Evolutionary conservation across 2,888 invertebrate genomes (phyloP).

Genomic region (Mythimna lalbum): DNA sequence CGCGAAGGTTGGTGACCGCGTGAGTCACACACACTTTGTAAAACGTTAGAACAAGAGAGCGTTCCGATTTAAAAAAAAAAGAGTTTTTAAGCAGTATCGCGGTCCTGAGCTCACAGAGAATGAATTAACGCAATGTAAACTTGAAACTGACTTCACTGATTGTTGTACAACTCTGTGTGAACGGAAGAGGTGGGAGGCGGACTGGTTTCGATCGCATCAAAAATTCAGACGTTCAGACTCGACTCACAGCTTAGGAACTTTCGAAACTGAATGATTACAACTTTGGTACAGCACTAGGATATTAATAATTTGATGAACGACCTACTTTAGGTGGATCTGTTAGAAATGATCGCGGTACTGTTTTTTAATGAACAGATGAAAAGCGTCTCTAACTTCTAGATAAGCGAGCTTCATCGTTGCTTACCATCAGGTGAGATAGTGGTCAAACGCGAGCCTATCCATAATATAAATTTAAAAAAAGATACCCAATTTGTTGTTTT

Average conservation of each 20-base stretch:
- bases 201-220: conserved; percentile 48
- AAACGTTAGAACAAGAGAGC: conserved; percentile 7
- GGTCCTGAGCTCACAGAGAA: conserved; percentile 4
- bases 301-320: conserved; percentile 17
- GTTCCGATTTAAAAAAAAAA: background rate
- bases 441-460: too few species aligned
- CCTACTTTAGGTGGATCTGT: conserved; percentile 2
- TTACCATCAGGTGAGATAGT: too few species aligned
- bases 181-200: conserved; percentile 44
- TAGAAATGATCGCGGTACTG: background rate
- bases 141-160: conserved; percentile 25
- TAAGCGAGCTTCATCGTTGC: too few species aligned
- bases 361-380: background rate
- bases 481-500: background rate
- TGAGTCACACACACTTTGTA: conserved; percentile 13
- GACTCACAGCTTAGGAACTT: conserved; percentile 34
- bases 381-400: too few species aligned
- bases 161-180: conserved; percentile 26
- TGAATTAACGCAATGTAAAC: conserved; percentile 20
- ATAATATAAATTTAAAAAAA: too few species aligned
- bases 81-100: conserved; percentile 4
- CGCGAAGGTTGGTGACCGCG: conserved; percentile 12
- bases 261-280: conserved; percentile 36
- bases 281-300: conserved; percentile 15
- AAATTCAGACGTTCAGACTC: conserved; percentile 42